These are phyloP conservation scores for Sapayoa aenigma DNA, from an alignment of 2,113 vertebrate genomes.

Conservation along the genomic window DNA sequence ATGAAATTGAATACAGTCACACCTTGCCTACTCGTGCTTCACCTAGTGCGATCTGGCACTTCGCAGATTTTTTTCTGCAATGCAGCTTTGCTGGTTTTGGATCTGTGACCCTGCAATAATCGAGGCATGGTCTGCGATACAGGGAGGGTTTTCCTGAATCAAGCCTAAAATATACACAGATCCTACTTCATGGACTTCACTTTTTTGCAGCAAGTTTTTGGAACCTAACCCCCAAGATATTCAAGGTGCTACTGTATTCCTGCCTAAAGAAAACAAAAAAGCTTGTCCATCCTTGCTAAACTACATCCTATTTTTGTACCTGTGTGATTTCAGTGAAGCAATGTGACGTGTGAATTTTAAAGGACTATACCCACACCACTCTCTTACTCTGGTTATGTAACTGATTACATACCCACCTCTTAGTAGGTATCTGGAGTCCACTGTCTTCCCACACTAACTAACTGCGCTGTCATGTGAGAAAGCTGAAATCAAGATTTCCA, in stretches of 20 bases:
- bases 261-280: background rate
- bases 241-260: too few species aligned
- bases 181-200: too few species aligned
- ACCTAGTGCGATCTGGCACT: too few species aligned
- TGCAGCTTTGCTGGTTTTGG: too few species aligned
- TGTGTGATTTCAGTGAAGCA: background rate
- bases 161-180: too few species aligned
- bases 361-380: background rate
- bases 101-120: too few species aligned
- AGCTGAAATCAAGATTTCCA: background rate
- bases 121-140: too few species aligned
- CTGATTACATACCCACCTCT: rapidly evolving
- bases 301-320: background rate
- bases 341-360: background rate
- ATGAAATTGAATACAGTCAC: background rate
- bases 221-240: too few species aligned
- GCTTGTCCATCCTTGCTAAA: background rate
- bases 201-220: too few species aligned
- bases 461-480: background rate
- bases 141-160: too few species aligned
- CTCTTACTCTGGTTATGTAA: background rate
- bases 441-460: background rate
- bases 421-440: background rate
- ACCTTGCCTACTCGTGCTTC: too few species aligned
- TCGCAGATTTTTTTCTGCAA: too few species aligned